Base-by-base conservation (phyloP, 2,888 invertebrate genomes). In the Cephus pulcher region DNA sequence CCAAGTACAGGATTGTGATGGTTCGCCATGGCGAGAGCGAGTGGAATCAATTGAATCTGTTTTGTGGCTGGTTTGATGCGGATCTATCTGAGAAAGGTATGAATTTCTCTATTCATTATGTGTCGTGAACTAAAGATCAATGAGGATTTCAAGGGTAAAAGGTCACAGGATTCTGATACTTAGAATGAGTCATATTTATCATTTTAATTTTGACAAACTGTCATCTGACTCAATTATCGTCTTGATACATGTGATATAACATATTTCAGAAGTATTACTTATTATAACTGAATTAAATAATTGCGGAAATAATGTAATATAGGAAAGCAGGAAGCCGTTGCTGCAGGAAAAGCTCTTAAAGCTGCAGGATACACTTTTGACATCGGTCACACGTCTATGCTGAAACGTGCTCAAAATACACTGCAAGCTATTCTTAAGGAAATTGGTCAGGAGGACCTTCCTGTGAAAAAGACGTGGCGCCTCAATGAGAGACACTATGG, bases 401-500 rank as follows among this genome's bases (percentile, higher is more conserved):
- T 97, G 80, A 95, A 95, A 76, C 94, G 97, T 78, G 97, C 97
- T 1, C 95, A 96, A 87, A 93, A 95, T 80, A 97, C 97, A 0
- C 91, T 97, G 70, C 93, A 94, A 76, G 90, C 94, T 0, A 94
- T 97, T 80, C 91, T 97, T 11, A 92, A 94, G 79, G 95, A 95
- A 87, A 93, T 95, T 71, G 94, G 93, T 1, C 95, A 96, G 86
- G 90, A 94, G n/a, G 93, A 94, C 83, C 91, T 97, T 82, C 95
- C 95, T 0, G 92, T 95, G 11, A 90, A 93, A 9, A 95, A 95
- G 88, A 95, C 96, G 12, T 97, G 97, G 97, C 94, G 97, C 23
- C 92, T 97, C 37, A 97, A 97, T 87, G 97, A 97, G 91, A 94
- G 97, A 80, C 97, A 97, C 88, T 97, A 97, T 87, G 97, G 97